These are phyloP conservation scores for Thereva nobilitata DNA, from an alignment of 2,888 invertebrate species.

Conservation along the genomic window DNA sequence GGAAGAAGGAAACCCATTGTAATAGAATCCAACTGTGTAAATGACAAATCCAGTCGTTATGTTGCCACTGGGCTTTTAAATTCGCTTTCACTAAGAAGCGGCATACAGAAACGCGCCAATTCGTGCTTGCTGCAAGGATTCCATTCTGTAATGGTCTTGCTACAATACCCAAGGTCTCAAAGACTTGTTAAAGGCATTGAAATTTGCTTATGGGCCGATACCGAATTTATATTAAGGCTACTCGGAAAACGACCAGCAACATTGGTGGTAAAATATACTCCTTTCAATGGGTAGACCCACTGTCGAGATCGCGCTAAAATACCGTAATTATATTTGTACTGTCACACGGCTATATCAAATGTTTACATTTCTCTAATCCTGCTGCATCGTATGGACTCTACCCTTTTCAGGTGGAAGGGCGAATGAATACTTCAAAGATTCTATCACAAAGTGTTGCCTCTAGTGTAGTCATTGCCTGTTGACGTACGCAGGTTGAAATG, in stretches of 20 bases:
- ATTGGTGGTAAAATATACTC: background rate
- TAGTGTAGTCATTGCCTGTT: too few relatives aligned
- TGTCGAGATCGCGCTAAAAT: background rate
- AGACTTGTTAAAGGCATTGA: too few relatives aligned
- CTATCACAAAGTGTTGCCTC: too few relatives aligned
- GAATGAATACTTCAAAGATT: too few relatives aligned
- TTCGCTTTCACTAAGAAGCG: slow-evolving; percentile 23
- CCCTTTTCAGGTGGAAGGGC: too few relatives aligned
- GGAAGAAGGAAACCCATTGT: slow-evolving; percentile 35
- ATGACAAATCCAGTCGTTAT: slow-evolving; percentile 38
- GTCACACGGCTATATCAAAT: too few relatives aligned
- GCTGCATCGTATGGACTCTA: too few relatives aligned
- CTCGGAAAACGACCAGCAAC: background rate
- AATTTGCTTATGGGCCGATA: too few relatives aligned
- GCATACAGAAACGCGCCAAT: slow-evolving; percentile 11
- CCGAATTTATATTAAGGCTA: too few relatives aligned
- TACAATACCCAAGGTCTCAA: too few relatives aligned
- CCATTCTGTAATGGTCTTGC: background rate
- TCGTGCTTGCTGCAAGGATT: background rate
- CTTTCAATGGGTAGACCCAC: background rate
- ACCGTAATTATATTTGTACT: background rate
- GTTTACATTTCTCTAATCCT: too few relatives aligned
- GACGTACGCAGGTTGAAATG: too few relatives aligned
- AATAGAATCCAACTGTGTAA: slow-evolving; percentile 39
- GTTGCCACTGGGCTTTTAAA: slow-evolving; percentile 32